Evolutionary conservation across 2,888 invertebrate species (phyloP).

Genomic region (Graphium colonna): DNA sequence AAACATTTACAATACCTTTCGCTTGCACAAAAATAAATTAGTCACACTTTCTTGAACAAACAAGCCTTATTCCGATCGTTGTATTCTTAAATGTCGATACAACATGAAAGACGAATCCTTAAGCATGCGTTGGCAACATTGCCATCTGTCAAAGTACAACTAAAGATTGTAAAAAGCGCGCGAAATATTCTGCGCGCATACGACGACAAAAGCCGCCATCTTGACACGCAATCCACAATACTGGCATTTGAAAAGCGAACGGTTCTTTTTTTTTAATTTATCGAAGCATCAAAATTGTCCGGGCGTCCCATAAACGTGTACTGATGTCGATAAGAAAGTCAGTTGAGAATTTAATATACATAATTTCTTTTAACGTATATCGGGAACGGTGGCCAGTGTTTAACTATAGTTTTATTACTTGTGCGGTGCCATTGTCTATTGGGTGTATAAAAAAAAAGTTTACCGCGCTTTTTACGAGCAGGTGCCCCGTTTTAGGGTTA

Average conservation of each 20-base stretch:
- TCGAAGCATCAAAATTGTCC: slow-evolving; percentile 47
- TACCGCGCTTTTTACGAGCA: slow-evolving; percentile 5
- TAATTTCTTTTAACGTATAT: slow-evolving; percentile 68
- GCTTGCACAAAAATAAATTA: not conserved
- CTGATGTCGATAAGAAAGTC: slow-evolving; percentile 74
- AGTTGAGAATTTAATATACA: slow-evolving; percentile 72
- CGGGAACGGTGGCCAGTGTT: slow-evolving; percentile 26
- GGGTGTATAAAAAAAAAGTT: slow-evolving; percentile 2
- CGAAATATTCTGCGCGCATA: not conserved
- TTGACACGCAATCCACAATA: slow-evolving; percentile 10
- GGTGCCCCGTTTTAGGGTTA: slow-evolving; percentile 10
- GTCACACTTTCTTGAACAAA: not conserved
- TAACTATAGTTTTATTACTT: slow-evolving; percentile 24
- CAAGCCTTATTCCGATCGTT: not conserved
- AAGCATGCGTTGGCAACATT: not conserved
- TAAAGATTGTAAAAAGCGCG: not conserved
- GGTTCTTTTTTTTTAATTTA: not conserved
- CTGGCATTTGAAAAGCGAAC: not conserved
- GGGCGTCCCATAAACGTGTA: slow-evolving; percentile 40
- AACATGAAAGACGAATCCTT: not conserved
- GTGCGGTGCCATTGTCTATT: slow-evolving; percentile 24
- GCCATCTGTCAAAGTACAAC: not conserved
- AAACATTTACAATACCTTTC: not conserved
- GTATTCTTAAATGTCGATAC: not conserved
- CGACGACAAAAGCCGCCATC: not conserved